These are phyloP conservation scores for Barnardius zonarius DNA, from an alignment of 2,113 vertebrate species.

Conservation along the genomic window DNA sequence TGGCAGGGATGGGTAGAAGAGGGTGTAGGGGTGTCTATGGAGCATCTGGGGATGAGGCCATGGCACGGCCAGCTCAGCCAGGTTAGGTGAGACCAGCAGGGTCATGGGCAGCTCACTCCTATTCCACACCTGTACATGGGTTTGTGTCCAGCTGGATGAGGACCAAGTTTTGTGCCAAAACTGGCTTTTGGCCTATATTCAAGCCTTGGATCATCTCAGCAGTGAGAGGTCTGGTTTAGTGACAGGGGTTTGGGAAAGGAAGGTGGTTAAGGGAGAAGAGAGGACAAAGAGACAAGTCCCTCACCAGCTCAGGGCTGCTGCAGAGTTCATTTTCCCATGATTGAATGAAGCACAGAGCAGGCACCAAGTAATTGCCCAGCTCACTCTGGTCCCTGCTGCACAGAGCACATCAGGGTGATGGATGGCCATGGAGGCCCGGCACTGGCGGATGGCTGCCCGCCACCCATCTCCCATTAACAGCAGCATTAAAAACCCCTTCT, in stretches of 20 bases:
- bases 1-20: neutral
- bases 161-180: neutral
- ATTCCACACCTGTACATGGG: accelerated
- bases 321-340: neutral
- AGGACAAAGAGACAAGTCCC: neutral
- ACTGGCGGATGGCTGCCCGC: neutral
- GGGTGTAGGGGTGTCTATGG: neutral
- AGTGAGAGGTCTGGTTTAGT: neutral
- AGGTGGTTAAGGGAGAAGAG: neutral
- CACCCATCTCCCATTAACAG: neutral
- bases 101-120: neutral
- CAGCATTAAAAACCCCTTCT: neutral
- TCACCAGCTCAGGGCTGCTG: neutral
- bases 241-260: neutral
- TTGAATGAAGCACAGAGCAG: neutral
- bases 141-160: neutral
- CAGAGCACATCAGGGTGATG: neutral
- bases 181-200: neutral
- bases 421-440: accelerated
- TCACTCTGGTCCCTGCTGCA: neutral
- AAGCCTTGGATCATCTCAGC: neutral
- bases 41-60: accelerated
- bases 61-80: neutral
- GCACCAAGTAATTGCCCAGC: neutral
- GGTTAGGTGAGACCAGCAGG: neutral